phyloP scores from a whole-genome alignment of 2,888 invertebrate species.

The Lamellibrachia satsuma region DNA sequence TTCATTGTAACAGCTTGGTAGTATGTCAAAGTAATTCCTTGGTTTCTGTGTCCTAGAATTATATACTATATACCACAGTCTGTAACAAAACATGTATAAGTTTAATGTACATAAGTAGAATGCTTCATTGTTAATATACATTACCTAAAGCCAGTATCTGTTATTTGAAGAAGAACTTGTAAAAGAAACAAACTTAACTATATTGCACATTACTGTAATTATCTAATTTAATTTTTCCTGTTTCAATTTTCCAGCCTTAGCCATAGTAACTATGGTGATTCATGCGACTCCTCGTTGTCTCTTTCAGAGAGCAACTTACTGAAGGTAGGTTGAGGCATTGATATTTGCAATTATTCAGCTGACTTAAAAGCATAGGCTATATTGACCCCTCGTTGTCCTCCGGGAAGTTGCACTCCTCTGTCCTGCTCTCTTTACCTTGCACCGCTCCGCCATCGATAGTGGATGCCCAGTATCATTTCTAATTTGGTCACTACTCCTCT shows the following conservation, averaged over 20 bases:
- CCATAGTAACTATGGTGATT: background rate
- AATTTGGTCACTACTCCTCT: too few species aligned
- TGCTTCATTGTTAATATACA: background rate
- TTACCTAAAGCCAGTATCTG: background rate
- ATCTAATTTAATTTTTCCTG: background rate
- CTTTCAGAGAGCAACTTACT: background rate
- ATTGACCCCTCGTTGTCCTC: too few species aligned
- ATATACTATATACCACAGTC: too few species aligned
- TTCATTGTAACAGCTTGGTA: too few species aligned
- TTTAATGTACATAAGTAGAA: background rate
- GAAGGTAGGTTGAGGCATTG: background rate
- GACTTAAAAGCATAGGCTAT: too few species aligned
- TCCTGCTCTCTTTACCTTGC: too few species aligned
- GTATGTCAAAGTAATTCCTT: background rate
- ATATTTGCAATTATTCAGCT: background rate
- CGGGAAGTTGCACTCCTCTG: too few species aligned
- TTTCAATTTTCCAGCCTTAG: background rate
- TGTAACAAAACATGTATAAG: background rate
- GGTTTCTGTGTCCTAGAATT: background rate
- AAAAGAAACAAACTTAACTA: background rate
- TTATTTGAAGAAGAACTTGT: background rate
- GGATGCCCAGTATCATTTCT: too few species aligned
- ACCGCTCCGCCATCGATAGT: too few species aligned
- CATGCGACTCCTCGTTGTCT: background rate
- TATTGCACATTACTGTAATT: background rate